Evolutionary conservation across 2,113 vertebrate species (phyloP).

Genomic region (Nibea coibor): DNA sequence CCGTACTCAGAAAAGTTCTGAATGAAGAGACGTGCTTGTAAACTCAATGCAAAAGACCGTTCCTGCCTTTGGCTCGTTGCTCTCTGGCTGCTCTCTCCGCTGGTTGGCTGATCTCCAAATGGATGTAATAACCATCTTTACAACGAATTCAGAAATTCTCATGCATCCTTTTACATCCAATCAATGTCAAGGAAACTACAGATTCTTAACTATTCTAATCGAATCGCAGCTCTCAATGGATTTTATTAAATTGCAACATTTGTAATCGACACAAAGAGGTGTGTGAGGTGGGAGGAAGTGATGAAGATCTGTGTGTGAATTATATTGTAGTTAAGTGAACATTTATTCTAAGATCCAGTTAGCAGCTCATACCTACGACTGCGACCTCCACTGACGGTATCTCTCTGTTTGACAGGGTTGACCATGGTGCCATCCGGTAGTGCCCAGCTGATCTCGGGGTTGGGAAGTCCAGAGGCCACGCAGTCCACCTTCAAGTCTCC

Average conservation of each 20-base stretch:
- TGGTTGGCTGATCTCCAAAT: too few relatives aligned
- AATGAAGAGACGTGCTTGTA: background rate
- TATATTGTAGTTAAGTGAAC: background rate
- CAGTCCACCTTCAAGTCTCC: constrained; percentile 92
- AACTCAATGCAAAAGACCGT: background rate
- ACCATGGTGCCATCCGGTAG: constrained; percentile 93
- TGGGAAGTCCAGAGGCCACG: constrained; percentile 91
- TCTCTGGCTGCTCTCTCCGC: background rate
- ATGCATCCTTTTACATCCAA: background rate
- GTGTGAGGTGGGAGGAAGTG: background rate
- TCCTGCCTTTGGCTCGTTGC: background rate
- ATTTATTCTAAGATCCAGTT: background rate
- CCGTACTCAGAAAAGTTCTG: background rate
- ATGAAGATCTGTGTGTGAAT: too few relatives aligned
- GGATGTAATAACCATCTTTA: background rate
- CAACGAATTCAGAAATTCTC: background rate
- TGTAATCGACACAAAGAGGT: background rate
- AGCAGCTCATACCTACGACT: constrained; percentile 86
- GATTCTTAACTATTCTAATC: background rate
- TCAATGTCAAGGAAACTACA: background rate
- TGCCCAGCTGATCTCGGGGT: constrained; percentile 92
- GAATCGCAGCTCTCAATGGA: background rate
- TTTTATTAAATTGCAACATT: background rate
- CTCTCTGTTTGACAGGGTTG: constrained; percentile 84
- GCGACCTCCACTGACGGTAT: constrained; percentile 74